Conservation (phyloP, 2,113 vertebrate species). For the Rhinopomastus cyanomelas region DNA sequence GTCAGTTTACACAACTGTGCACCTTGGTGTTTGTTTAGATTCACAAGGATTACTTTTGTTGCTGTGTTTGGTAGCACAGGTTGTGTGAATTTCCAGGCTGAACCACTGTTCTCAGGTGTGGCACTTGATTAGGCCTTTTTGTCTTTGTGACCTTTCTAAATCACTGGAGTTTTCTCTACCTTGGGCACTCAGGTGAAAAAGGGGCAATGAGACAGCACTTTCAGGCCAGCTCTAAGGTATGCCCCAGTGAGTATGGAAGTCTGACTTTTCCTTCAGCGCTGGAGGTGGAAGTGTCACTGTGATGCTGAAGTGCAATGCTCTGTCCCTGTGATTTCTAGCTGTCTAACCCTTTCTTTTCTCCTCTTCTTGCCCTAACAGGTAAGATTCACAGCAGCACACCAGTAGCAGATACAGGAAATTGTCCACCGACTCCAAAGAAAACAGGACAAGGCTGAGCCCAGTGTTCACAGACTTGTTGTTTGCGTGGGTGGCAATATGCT, state of each 20-base stretch:
- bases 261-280: neutral
- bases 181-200: neutral
- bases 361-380: neutral
- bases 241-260: neutral
- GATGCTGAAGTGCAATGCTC: neutral
- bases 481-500: neutral
- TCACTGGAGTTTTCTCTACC: neutral
- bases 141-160: neutral
- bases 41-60: neutral
- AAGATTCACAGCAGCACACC: neutral
- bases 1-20: neutral
- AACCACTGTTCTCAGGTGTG: neutral
- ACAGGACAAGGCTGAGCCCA: neutral
- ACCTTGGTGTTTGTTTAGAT: neutral
- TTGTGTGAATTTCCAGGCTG: neutral
- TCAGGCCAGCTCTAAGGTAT: neutral
- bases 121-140: neutral
- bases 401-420: neutral
- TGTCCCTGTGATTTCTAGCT: neutral
- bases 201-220: neutral
- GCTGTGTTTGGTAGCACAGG: neutral
- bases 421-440: neutral
- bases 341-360: neutral
- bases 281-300: neutral
- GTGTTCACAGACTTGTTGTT: neutral